phyloP scores from a whole-genome alignment of 1,140 invertebrate genomes.

The Temnothorax longispinosus region DNA sequence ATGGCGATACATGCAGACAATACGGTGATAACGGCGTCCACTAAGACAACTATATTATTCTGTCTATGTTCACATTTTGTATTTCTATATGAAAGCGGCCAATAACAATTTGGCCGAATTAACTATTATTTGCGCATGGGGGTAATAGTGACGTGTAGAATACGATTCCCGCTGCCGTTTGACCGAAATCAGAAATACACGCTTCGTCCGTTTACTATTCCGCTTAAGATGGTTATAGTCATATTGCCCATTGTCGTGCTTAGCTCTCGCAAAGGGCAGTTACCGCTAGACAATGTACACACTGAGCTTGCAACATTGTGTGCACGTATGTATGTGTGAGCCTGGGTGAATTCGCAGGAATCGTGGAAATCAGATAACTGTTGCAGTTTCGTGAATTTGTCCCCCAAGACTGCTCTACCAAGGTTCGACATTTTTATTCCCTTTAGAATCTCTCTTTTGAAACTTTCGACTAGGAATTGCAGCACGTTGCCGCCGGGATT shows the following conservation, averaged over 20 bases:
- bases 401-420: slow-evolving; percentile 30
- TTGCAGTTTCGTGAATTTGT: slow-evolving; percentile 55
- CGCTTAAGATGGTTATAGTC: slow-evolving; percentile 50
- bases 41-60: slow-evolving; percentile 41
- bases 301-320: slow-evolving; percentile 20
- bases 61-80: slow-evolving; percentile 49
- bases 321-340: background rate
- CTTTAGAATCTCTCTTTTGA: background rate
- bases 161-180: slow-evolving; percentile 9
- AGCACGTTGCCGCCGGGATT: background rate
- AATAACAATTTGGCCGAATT: slow-evolving; percentile 58
- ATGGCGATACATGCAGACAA: slow-evolving; percentile 14
- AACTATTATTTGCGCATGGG: slow-evolving; percentile 49
- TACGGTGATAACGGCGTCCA: slow-evolving; percentile 7
- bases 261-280: slow-evolving; percentile 66
- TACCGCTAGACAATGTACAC: slow-evolving; percentile 38
- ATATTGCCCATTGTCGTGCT: slow-evolving; percentile 55
- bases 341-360: slow-evolving; percentile 39
- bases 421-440: slow-evolving; percentile 29
- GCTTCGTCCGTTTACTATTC: slow-evolving; percentile 45
- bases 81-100: slow-evolving; percentile 38
- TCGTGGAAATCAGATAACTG: slow-evolving; percentile 68
- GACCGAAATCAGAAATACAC: slow-evolving; percentile 55
- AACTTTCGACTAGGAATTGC: background rate
- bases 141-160: slow-evolving; percentile 43